Conservation (phyloP, 2,888 invertebrate genomes). For the Exocentrus adspersus region DNA sequence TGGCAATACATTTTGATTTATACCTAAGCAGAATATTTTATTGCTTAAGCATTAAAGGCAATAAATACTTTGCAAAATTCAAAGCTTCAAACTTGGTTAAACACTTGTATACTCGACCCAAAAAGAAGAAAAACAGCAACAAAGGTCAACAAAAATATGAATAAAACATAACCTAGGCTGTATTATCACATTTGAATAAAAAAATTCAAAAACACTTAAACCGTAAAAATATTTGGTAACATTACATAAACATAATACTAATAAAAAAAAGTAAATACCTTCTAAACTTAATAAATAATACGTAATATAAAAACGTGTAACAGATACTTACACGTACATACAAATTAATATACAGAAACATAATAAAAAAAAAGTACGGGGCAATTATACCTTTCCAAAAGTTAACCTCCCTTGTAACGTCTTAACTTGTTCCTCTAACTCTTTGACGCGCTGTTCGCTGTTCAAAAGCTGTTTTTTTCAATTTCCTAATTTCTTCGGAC, state of each 20-base stretch:
- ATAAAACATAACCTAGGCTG: constrained; percentile 16
- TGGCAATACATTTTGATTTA: constrained; percentile 6
- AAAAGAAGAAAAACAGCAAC: background rate
- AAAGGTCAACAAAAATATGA: constrained; percentile 1
- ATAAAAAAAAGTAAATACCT: constrained; percentile 5
- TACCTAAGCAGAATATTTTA: background rate
- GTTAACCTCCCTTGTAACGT: constrained; percentile 62
- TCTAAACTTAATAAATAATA: constrained; percentile 16
- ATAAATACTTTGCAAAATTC: constrained; percentile 22
- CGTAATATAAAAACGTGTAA: constrained; percentile 18
- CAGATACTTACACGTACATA: constrained; percentile 16
- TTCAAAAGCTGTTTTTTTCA: constrained; percentile 81
- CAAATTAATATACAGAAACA: constrained; percentile 30
- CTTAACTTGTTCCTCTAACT: constrained; percentile 80
- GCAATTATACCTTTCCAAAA: constrained; percentile 4
- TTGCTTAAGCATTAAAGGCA: constrained; percentile 13
- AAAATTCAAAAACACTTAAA: constrained; percentile 9
- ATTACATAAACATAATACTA: constrained; percentile 29
- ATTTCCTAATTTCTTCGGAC: constrained; percentile 80
- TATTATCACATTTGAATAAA: constrained; percentile 30
- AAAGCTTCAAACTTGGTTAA: background rate
- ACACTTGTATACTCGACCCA: constrained; percentile 1
- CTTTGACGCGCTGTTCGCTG: constrained; percentile 82
- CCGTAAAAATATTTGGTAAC: constrained; percentile 28
- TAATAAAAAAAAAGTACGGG: constrained; percentile 23